These are phyloP conservation scores for Rhyacichthys aspro DNA, from an alignment of 2,797 vertebrate species.

Conservation along the genomic window DNA sequence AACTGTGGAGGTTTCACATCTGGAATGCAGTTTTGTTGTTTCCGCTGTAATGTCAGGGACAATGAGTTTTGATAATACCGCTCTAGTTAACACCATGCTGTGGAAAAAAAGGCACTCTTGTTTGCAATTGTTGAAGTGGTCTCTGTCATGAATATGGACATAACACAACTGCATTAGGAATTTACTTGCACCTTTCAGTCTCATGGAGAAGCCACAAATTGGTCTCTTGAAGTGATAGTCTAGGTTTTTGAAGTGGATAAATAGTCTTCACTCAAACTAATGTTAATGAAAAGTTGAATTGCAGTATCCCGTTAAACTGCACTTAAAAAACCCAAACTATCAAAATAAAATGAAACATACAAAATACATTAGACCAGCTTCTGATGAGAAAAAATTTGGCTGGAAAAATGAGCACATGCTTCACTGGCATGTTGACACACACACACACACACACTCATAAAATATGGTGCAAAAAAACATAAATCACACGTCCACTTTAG, in stretches of 20 bases:
- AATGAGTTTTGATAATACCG: slow-evolving; percentile 22
- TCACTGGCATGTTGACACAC: slow-evolving; percentile 20
- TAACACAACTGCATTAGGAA: slow-evolving; percentile 9
- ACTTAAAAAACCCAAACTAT: neutral
- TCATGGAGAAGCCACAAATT: slow-evolving; percentile 39
- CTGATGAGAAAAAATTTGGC: slow-evolving; percentile 50
- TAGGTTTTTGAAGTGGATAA: neutral
- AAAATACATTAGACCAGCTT: neutral
- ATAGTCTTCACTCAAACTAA: no score
- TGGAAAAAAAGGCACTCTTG: slow-evolving; percentile 80
- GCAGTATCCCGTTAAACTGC: neutral
- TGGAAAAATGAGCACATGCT: slow-evolving; percentile 26
- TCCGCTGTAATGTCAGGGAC: slow-evolving; percentile 17
- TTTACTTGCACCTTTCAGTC: slow-evolving; percentile 41
- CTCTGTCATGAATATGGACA: slow-evolving; percentile 29
- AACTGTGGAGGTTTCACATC: slow-evolving; percentile 35
- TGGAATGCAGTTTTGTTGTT: slow-evolving; percentile 66
- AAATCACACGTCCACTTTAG: slow-evolving; percentile 29
- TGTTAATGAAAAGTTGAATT: no score
- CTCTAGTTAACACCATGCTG: slow-evolving; percentile 41
- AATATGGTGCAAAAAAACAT: slow-evolving; percentile 44
- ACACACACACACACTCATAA: slow-evolving; percentile 14
- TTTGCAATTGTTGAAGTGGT: slow-evolving; percentile 59
- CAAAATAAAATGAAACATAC: neutral
- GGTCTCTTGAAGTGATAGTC: slow-evolving; percentile 22